A percentile compares a stretch with the other conserved stretches of the same genome.
Evolutionary conservation across 2,797 vertebrate species (phyloP).

Genomic region (Glyptemys insculpta): DNA sequence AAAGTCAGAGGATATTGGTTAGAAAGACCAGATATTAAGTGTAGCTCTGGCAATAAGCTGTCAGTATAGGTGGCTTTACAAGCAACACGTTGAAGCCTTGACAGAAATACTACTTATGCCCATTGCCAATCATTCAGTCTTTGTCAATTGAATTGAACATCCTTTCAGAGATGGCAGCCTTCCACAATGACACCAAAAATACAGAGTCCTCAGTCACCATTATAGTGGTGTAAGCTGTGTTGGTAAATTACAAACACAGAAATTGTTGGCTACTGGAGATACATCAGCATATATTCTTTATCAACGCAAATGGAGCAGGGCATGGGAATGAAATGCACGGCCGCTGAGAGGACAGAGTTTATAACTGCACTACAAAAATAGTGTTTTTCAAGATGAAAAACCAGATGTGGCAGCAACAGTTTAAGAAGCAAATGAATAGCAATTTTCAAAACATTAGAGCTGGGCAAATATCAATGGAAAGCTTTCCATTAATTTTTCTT

Average conservation of each 20-base stretch:
- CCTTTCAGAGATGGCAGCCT: conserved; percentile 49
- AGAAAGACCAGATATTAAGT: conserved; percentile 24
- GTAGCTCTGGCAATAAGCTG: conserved; percentile 25
- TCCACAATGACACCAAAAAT: conserved; percentile 51
- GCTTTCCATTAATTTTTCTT: background rate
- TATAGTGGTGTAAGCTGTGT: background rate
- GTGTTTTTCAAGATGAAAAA: background rate
- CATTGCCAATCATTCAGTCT: conserved; percentile 58
- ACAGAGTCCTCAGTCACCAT: conserved; percentile 2
- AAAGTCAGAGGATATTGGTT: background rate
- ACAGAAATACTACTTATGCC: conserved; percentile 60
- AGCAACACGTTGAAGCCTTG: conserved; percentile 50
- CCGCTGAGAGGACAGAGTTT: background rate
- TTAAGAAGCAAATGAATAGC: accelerated
- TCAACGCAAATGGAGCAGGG: background rate
- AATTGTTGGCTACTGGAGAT: background rate
- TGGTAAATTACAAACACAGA: background rate
- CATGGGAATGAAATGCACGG: background rate
- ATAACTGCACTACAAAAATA: background rate
- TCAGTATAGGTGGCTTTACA: conserved; percentile 48
- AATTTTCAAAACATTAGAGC: background rate
- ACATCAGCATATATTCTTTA: background rate
- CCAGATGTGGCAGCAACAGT: background rate
- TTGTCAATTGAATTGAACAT: conserved; percentile 55
- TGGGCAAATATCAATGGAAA: background rate